phyloP scores from a whole-genome alignment of 2,797 vertebrate genomes.

The Meriones psammophilus region DNA sequence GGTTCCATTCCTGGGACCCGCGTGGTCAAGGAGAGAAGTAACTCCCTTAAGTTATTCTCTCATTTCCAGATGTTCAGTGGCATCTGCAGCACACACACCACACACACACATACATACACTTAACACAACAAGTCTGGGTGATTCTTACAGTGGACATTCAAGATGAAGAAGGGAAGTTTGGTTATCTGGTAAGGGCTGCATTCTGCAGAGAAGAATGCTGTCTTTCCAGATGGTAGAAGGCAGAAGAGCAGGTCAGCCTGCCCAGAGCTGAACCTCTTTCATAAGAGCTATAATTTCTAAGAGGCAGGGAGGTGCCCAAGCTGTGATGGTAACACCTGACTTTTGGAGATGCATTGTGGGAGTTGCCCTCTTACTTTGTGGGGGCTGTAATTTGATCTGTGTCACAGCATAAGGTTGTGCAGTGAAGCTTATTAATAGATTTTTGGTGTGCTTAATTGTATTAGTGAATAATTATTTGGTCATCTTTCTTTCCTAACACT shows the following conservation, averaged over 20 bases:
- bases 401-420: neutral
- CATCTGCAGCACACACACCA: neutral
- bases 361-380: neutral
- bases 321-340: neutral
- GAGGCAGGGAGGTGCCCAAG: neutral
- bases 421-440: neutral
- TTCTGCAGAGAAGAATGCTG: neutral
- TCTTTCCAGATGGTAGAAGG: neutral
- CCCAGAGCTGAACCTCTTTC: neutral
- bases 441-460: neutral
- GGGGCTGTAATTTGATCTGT: neutral
- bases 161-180: neutral
- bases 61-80: neutral
- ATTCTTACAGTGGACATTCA: neutral
- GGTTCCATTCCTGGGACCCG: neutral
- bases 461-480: conserved; percentile 43
- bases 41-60: neutral
- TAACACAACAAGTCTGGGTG: neutral
- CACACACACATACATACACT: neutral
- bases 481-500: conserved; percentile 12
- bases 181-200: neutral
- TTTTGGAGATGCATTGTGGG: neutral
- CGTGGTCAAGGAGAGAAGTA: neutral
- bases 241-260: neutral
- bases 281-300: neutral